These are phyloP conservation scores for Poeciliopsis gracilis DNA, from an alignment of 2,797 vertebrate genomes.

Conservation along the genomic window DNA sequence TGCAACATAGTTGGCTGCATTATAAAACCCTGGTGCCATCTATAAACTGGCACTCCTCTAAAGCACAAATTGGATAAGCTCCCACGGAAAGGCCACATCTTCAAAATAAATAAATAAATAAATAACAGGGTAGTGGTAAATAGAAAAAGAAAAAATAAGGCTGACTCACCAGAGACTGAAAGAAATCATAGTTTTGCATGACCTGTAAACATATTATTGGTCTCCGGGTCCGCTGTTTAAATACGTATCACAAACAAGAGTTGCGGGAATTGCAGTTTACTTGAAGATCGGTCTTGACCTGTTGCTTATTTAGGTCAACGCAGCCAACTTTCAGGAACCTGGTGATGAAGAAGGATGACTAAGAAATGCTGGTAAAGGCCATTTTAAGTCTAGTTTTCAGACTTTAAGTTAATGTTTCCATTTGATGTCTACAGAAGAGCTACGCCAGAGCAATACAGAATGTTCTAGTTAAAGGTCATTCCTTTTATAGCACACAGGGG, in stretches of 20 bases:
- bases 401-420: constrained; percentile 24
- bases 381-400: constrained; percentile 20
- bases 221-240: constrained; percentile 3
- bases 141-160: constrained; percentile 7
- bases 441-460: constrained; percentile 3
- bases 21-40: constrained; percentile 40
- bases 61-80: constrained; percentile 49
- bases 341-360: constrained; percentile 42
- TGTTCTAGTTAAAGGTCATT: constrained; percentile 30
- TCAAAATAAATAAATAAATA: constrained; percentile 11
- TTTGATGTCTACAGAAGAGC: constrained; percentile 10
- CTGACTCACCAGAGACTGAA: constrained; percentile 8
- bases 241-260: neutral
- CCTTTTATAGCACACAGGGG: constrained; percentile 12
- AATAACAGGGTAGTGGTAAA: constrained; percentile 25
- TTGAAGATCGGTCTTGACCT: constrained; percentile 53
- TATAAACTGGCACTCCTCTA: constrained; percentile 40
- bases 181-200: constrained; percentile 2
- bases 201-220: neutral
- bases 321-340: constrained; percentile 33
- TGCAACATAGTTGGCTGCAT: constrained; percentile 19
- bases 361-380: constrained; percentile 13
- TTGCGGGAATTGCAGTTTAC: constrained; percentile 12
- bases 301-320: constrained; percentile 49
- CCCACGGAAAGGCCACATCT: constrained; percentile 28